Conservation (phyloP, 2,797 vertebrate genomes). For the Halcyon leucocephala region DNA sequence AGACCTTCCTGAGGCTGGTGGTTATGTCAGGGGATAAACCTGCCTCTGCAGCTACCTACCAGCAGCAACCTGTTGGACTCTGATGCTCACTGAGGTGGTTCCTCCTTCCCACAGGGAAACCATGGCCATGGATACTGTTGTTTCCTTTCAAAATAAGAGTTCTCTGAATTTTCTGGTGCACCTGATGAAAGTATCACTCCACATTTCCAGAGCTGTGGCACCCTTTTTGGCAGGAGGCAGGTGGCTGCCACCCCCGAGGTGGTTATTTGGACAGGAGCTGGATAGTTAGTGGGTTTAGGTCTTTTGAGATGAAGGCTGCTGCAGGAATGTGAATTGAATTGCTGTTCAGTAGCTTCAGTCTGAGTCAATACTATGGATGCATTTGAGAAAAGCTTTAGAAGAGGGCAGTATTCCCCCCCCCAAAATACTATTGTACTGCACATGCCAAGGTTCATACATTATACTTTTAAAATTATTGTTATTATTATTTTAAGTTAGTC, state of each 20-base stretch:
- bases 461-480: background rate
- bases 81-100: rapidly evolving
- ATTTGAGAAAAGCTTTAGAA: background rate
- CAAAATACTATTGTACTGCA: background rate
- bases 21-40: background rate
- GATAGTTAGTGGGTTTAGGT: background rate
- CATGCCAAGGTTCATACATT: background rate
- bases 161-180: background rate
- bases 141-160: background rate
- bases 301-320: background rate
- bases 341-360: background rate
- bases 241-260: background rate
- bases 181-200: background rate
- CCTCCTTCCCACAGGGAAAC: background rate
- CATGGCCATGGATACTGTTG: background rate
- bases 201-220: background rate
- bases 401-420: background rate
- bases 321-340: background rate
- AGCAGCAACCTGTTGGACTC: background rate
- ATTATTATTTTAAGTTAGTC: background rate
- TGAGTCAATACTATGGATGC: background rate
- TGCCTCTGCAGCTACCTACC: background rate
- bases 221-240: background rate
- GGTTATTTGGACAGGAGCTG: background rate
- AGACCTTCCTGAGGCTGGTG: background rate